Base-by-base conservation (phyloP, 2,797 vertebrate genomes). In the Dryobates pubescens region DNA sequence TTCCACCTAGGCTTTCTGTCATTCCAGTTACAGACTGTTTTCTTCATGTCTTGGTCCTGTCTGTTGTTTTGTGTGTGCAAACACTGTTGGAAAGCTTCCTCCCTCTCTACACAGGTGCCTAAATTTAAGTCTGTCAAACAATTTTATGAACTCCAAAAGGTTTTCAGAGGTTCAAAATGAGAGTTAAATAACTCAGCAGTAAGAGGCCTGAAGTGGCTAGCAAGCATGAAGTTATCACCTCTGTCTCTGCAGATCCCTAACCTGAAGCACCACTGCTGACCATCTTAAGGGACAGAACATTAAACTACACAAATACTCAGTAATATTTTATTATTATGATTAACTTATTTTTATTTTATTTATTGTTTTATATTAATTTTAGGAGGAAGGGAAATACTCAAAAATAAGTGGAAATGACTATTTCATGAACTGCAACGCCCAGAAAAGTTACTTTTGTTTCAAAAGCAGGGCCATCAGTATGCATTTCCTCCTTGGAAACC, bases 1-100 rank as follows among this genome's bases (percentile, higher is more conserved):
- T 92, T 96, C 92, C 82, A 95, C 73, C 47, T 81, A 85, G 54
- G 67, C 49, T 22, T 82, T 36, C 24, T 72, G 62, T 72, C 12
- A 43, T 56, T 68, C 64, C 57, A 45, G 26, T 83, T 82, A 85
- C 22, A 79, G 13, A 38, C 43, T 17, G 36, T 43, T 88, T 92
- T 90, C 82, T 93, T 83, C 74, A 87, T 0, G 0, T 92, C 47
- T 68, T 73, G 16, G 53, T 41, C 34, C 51, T 53, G 53, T 61
- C 76, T 92, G 75, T 58, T 67, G 30, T 30, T 84, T 86, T 82
- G 61, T 65, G 72, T 79, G 63, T 51, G 27, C 68, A 89, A 85
- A 87, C 57, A 71, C 17, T 61, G 13, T 29, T 80, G 68, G 65
- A 93, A 93, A 71, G 24, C 61, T 81, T 77, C 79, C 24, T 23